Conservation (phyloP, 2,113 vertebrate genomes). For the Lonchura striata region DNA sequence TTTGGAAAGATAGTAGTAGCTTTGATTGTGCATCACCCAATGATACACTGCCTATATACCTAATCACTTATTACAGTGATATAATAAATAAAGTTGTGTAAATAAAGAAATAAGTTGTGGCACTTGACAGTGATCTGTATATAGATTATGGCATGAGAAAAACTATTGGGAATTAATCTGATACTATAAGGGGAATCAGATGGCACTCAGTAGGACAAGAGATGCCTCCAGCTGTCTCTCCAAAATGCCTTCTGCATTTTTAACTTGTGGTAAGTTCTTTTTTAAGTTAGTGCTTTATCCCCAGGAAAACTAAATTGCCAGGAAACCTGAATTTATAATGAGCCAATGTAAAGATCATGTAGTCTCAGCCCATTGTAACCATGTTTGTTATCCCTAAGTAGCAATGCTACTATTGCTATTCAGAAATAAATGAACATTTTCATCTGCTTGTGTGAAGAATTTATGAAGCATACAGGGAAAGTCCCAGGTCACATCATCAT, state of each 20-base stretch:
- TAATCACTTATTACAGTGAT: not conserved
- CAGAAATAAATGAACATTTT: slow-evolving; percentile 16
- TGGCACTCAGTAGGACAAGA: not conserved
- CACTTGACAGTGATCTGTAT: not conserved
- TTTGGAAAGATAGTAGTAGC: not conserved
- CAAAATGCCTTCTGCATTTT: not conserved
- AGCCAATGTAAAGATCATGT: not conserved
- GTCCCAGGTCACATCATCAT: not conserved
- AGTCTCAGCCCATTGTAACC: not conserved
- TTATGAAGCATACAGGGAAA: not conserved
- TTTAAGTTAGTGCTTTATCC: not conserved
- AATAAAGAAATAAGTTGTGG: not conserved
- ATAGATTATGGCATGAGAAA: not conserved
- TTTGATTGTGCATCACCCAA: not conserved
- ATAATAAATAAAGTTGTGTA: not conserved
- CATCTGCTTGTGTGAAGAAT: slow-evolving; percentile 1
- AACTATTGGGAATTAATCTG: not conserved
- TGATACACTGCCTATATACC: not conserved
- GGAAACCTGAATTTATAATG: not conserved
- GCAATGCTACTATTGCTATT: not conserved
- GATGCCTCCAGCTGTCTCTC: not conserved
- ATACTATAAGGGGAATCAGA: not conserved
- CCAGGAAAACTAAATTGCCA: not conserved
- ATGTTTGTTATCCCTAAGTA: not conserved
- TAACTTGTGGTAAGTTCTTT: not conserved